Base-by-base conservation (phyloP, 1,140 invertebrate species). In the Proctacanthus coquilletti region DNA sequence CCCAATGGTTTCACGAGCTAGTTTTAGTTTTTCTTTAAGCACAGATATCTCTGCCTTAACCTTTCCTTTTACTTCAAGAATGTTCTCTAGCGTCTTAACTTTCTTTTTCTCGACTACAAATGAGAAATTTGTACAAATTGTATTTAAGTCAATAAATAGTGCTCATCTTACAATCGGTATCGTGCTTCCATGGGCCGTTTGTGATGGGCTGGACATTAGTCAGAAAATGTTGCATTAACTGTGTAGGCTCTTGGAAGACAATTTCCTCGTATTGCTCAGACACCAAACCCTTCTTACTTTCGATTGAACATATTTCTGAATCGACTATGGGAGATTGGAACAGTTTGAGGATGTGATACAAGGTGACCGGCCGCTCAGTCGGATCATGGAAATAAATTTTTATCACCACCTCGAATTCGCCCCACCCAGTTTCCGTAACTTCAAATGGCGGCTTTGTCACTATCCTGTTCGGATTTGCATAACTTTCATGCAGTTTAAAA, bases 391-490 rank as follows among this genome's bases (percentile, higher is more conserved):
- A 98, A 63, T 91, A 93, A 39, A 99, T 89, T 61, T 98, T 97
- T 15, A 98, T 97, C 18, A 91, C 82, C 46, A 98, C 85, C 65
- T 98, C 96, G 66, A 99, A 99, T 66, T 99, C 96, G 50, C 96
- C 96, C 95, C 96, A 99, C 2, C 95, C 96, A 35, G 95, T 98
- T 66, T 99, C 96, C 1, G 82, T 91, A 1, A 99, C 49, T 70
- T 98, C 92, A 60, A 95, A 99, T 0, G 95, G 95, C 3, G 92
- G 91, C 58, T 93, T 92, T 0, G 81, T 82, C 0, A 96, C 68
- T 44, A 96, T 80, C 54, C 94, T 69, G 56, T 91, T 95, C 5
- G 82, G 84, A 64, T 96, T 97, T 1, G 85, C 74, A 58, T 98
- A 98, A 63, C 91, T 96, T 59, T 98, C 93, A 54, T 98, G 94